Evolutionary conservation across 2,888 invertebrate genomes (phyloP).

Genomic region (Ichneumon xanthorius): DNA sequence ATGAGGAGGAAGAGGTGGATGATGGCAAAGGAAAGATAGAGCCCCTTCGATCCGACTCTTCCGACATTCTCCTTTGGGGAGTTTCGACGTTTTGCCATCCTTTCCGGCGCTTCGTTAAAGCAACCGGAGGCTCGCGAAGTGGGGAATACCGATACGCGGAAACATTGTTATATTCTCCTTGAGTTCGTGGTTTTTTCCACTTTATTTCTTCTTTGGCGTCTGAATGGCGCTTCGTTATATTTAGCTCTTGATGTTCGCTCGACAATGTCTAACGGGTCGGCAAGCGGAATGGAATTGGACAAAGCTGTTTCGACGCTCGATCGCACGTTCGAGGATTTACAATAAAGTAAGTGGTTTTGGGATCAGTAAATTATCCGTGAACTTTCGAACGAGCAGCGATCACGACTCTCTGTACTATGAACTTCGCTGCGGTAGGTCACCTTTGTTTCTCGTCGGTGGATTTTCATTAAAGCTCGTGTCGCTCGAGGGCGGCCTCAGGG

Average conservation of each 20-base stretch:
- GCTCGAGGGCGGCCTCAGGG: constrained; percentile 28
- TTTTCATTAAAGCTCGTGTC: constrained; percentile 54
- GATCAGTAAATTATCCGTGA: constrained; percentile 2
- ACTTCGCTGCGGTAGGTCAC: neutral
- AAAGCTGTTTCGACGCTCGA: neutral
- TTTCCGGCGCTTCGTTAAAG: constrained; percentile 29
- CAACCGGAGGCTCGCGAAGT: constrained; percentile 1
- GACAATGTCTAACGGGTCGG: constrained; percentile 3
- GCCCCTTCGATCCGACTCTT: constrained; percentile 22
- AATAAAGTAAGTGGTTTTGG: constrained; percentile 8
- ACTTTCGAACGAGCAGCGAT: constrained; percentile 5
- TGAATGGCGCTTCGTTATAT: constrained; percentile 25
- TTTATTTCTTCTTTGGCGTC: neutral
- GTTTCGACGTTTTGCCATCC: constrained; percentile 14
- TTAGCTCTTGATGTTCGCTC: neutral
- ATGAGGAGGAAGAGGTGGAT: neutral
- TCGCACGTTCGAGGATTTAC: neutral
- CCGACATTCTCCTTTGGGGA: constrained; percentile 16
- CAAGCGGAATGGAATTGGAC: neutral
- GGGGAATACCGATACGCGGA: neutral
- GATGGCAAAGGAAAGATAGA: constrained; percentile 5
- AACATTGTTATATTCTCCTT: constrained; percentile 27
- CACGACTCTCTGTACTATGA: neutral
- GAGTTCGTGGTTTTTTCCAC: neutral
- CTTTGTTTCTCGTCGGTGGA: constrained; percentile 26